Conservation (phyloP, 53 echinoderm and acorn worm genomes). For the Glandiceps talaboti region DNA sequence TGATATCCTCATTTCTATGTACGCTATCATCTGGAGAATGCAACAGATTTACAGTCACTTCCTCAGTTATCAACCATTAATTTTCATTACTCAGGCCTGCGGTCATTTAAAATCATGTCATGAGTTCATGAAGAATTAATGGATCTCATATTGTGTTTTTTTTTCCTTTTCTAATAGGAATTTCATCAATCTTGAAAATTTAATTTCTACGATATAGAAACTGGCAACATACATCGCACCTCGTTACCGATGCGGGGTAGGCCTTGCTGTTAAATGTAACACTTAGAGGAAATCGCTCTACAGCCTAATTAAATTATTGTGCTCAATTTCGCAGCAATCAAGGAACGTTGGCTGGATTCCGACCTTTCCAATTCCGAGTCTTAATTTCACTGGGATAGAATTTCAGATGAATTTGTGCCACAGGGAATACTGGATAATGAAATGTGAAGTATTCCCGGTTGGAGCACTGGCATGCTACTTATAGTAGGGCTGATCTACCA, state of each 20-base stretch:
- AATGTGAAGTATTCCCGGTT: neutral
- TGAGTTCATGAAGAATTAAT: neutral
- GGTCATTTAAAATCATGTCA: neutral
- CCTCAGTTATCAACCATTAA: neutral
- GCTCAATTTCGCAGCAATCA: neutral
- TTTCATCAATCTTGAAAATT: neutral
- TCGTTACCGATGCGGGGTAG: neutral
- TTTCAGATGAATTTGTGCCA: neutral
- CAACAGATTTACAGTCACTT: neutral
- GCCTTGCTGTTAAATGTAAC: neutral
- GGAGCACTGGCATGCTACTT: neutral
- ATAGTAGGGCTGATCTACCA: neutral
- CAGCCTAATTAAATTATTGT: neutral
- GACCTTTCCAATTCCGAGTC: neutral
- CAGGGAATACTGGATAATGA: neutral
- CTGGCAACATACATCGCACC: neutral
- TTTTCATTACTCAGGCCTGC: neutral
- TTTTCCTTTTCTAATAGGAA: neutral
- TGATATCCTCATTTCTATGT: too few relatives aligned
- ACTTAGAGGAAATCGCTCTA: neutral
- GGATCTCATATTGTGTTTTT: neutral
- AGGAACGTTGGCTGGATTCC: neutral
- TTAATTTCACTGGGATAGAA: neutral
- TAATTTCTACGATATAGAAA: neutral
- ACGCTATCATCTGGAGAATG: neutral